Evolutionary conservation across 1,140 invertebrate species (phyloP), one percentile per base, ranked within the genome.

Genomic region (Drosophila erecta): DNA sequence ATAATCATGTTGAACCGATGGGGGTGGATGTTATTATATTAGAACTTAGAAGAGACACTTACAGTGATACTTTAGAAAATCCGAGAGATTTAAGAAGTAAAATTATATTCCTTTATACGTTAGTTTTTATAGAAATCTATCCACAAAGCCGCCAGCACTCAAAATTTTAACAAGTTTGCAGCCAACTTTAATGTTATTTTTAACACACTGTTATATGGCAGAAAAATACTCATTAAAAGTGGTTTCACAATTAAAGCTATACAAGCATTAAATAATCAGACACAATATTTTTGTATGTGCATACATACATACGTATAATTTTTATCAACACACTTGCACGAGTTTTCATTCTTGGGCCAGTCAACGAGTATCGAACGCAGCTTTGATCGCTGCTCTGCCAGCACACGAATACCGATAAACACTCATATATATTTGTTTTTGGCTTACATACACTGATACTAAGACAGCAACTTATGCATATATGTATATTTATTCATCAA

Each of bases 401-500:
- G 20, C 33, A 50, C 30, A 35, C 47, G 27, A 22, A 50, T 51
- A 35, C 58, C 15, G 61, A 47, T 65, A 72, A 38, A 59, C 37
- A 55, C 38, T 65, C 40, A 58, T 57, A 59, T 61, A 67, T 46
- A 30, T 22, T 50, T 72, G 41, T 61, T 38, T 60, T 75, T 69
- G 11, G 11, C 37, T 14, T 75, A 60, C 44, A 62, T 65, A 54
- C 15, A 53, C 49, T 17, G 35, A 51, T 43, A 38, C 24, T 35
- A 22, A 57, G 4, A 55, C 27, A 24, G 49, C n/a, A 41, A 49
- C 8, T 67, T 41, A 30, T 30, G 7, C 8, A 30, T 66, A 27
- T 57, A 51, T 35, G n/a, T 66, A 37, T 44, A 51, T 72, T 56
- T 61, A 60, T 73, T 73, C 55, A 27, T 73, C 56, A 61, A 72